Base-by-base conservation (phyloP, 2,888 invertebrate genomes). In the Chrysodeixis includens region DNA sequence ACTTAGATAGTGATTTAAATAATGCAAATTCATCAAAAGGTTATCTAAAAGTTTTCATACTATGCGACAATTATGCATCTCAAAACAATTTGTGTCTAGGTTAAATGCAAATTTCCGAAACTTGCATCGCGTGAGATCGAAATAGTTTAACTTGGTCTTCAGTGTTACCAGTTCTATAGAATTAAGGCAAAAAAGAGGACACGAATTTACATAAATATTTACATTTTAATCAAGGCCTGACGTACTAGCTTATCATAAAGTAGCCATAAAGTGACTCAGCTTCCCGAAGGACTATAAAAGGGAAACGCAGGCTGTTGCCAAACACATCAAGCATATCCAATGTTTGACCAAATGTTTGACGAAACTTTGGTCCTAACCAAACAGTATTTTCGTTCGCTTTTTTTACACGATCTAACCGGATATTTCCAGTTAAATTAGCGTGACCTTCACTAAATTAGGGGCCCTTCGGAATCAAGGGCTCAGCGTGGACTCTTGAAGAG, bases 401-500 rank as follows among this genome's bases (percentile, higher is more conserved):
- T 32, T 32, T 10, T 66, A 61, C 63, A 22, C 32, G 44, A n/a
- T 53, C 54, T 54, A 65, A 57, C 69, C 44, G 20, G 63, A 72
- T 74, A 57, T 67, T 71, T 74, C 56, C 64, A 61, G 71, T 68
- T 55, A 75, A 75, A 74, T 75, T 69, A 76, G 52, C 66, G 56
- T 52, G 69, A 71, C 70, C 77, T 57, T 64, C 56, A 66, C 67
- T 66, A 78, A 78, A 81, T 74, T 79, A 71, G 64, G 57, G 69
- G 54, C 52, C 69, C 68, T 74, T 70, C 56, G 57, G 49, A 79
- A 78, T 70, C 72, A 62, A 52, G 46, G 72, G 67, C 57, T 70
- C 56, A 56, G 51, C 53, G 65, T 54, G 56, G 35, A 67, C 52
- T 59, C 60, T 75, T 68, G 49, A 69, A 69, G 69, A 69, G 69